Conservation (phyloP, 2,797 vertebrate genomes). For the Anas georgica region DNA sequence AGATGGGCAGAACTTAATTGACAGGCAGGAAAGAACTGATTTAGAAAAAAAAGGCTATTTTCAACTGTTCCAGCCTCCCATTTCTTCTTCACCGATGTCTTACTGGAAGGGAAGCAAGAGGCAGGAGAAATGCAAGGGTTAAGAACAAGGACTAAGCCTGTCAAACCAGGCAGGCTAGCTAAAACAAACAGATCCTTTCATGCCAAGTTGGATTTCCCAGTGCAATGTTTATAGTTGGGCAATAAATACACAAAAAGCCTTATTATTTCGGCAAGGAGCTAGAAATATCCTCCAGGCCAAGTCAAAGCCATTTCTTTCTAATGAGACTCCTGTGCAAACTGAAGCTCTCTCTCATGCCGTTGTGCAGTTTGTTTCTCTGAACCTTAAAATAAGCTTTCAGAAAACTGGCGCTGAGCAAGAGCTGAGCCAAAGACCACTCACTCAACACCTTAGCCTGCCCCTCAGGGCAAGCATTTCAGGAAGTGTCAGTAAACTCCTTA, state of each 20-base stretch:
- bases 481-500: not conserved
- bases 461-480: not conserved
- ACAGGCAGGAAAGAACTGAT: not conserved
- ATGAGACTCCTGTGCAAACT: not conserved
- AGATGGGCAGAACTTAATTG: not conserved
- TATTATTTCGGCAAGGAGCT: slow-evolving; percentile 20
- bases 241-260: slow-evolving; percentile 35
- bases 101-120: not conserved
- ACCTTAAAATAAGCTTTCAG: not conserved
- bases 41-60: not conserved
- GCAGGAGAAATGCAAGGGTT: not conserved
- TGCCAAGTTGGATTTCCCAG: not conserved
- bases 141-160: not conserved
- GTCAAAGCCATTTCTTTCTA: not conserved
- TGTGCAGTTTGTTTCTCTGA: not conserved
- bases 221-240: slow-evolving; percentile 27
- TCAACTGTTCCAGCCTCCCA: not conserved
- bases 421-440: not conserved
- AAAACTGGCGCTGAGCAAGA: not conserved
- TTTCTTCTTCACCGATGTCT: not conserved
- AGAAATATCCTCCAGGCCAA: slow-evolving; percentile 28
- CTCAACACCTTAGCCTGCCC: not conserved
- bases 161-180: not conserved
- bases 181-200: slow-evolving; percentile 50
- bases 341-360: not conserved